Conservation (phyloP, 30 jellyfish, hydroid and myxozoan genomes). For the Aurelia aurita complex sp. Pacific region DNA sequence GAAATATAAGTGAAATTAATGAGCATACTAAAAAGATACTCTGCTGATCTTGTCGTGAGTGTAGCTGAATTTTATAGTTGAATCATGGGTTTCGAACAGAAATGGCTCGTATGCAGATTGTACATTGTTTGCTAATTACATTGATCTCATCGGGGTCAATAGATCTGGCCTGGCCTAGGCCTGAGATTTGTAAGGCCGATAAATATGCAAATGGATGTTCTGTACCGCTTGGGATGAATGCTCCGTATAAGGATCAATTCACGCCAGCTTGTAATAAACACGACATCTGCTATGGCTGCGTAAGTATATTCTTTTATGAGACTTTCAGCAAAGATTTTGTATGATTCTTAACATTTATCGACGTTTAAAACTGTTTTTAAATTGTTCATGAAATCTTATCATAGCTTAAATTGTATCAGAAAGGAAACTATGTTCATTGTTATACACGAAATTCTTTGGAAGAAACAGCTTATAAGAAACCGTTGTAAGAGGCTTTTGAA, state of each 20-base stretch:
- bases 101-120: slow-evolving; percentile 5
- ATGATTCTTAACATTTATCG: too few relatives aligned
- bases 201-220: slow-evolving; percentile 96
- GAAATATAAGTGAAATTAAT: too few relatives aligned
- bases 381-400: too few relatives aligned
- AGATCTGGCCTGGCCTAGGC: slow-evolving; percentile 56
- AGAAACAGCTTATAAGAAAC: too few relatives aligned
- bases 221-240: slow-evolving; percentile 88
- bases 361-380: too few relatives aligned
- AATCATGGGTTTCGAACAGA: slow-evolving; percentile 31
- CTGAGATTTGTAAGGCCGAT: slow-evolving; percentile 88
- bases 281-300: slow-evolving; percentile 98
- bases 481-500: too few relatives aligned
- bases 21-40: too few relatives aligned
- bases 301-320: slow-evolving; percentile 42
- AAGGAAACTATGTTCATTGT: too few relatives aligned
- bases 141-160: slow-evolving; percentile 11
- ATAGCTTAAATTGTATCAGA: too few relatives aligned
- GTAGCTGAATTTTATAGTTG: neutral
- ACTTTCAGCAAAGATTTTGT: too few relatives aligned
- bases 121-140: neutral
- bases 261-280: slow-evolving; percentile 98
- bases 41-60: too few relatives aligned
- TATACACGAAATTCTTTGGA: too few relatives aligned
- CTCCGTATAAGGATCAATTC: slow-evolving; percentile 90